A percentile compares a stretch with the other conserved stretches of the same genome.
These are phyloP conservation scores for Alcis repandata DNA, from an alignment of 2,888 invertebrate genomes.

Conservation along the genomic window DNA sequence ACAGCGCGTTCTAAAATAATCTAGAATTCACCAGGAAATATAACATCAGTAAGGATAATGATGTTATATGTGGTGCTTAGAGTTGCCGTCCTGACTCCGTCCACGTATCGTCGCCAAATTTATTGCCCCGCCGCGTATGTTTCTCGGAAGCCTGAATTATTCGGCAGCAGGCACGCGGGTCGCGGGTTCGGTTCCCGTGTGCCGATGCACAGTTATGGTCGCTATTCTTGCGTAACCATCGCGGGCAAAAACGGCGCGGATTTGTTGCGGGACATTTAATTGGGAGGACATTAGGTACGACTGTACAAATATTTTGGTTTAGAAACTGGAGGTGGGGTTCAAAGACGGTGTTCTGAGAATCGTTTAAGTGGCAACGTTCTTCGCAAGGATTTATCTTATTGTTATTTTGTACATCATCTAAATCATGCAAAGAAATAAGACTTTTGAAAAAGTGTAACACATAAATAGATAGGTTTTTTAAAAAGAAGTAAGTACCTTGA, in stretches of 20 bases:
- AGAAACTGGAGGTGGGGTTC: background rate
- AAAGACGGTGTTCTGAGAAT: slow-evolving; percentile 13
- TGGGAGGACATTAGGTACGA: slow-evolving; percentile 33
- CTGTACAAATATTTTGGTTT: slow-evolving; percentile 24
- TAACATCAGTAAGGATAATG: background rate
- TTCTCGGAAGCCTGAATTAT: slow-evolving; percentile 82
- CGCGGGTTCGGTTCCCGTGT: slow-evolving; percentile 68
- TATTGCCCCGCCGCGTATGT: slow-evolving; percentile 71
- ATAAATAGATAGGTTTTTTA: too few relatives aligned
- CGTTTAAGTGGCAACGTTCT: background rate
- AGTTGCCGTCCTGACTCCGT: slow-evolving; percentile 35
- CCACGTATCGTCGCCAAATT: slow-evolving; percentile 61
- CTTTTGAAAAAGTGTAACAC: background rate
- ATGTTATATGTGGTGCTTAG: background rate
- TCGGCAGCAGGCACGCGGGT: slow-evolving; percentile 70
- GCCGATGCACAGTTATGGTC: slow-evolving; percentile 79
- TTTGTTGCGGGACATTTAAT: slow-evolving; percentile 51
- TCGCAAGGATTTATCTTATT: background rate
- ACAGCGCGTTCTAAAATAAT: background rate
- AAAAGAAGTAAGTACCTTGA: background rate
- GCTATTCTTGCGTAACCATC: slow-evolving; percentile 79
- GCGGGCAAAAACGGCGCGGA: slow-evolving; percentile 42
- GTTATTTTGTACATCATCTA: too few relatives aligned
- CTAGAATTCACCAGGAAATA: too few relatives aligned
- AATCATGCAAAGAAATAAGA: background rate